phyloP scores from a whole-genome alignment of 2,888 invertebrate species.

The Sinotaia quadrata region DNA sequence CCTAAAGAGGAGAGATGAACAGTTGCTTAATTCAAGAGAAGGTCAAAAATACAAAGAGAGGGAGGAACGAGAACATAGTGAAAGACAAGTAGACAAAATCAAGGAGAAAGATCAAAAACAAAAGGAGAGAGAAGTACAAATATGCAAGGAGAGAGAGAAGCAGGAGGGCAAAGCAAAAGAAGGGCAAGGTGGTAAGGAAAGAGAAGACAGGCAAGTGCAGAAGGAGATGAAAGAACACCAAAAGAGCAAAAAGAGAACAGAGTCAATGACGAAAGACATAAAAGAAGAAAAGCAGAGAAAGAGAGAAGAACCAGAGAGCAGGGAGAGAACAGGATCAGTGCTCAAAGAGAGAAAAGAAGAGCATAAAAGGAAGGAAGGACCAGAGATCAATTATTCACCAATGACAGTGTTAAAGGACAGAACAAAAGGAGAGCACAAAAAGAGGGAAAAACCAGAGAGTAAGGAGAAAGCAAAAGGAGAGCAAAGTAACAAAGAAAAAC shows the following conservation, averaged over 20 bases:
- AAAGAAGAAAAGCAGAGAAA: not conserved
- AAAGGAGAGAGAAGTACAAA: too few species aligned
- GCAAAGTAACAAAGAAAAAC: not conserved
- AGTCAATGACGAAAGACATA: too few species aligned
- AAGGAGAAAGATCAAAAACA: too few species aligned
- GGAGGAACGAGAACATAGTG: not conserved
- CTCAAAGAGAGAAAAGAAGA: too few species aligned
- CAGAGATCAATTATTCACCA: too few species aligned
- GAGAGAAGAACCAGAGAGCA: not conserved
- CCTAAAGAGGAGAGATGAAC: not conserved
- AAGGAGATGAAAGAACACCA: not conserved
- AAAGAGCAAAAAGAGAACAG: not conserved
- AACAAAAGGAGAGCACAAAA: not conserved
- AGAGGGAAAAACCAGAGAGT: not conserved
- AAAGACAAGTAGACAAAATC: not conserved
- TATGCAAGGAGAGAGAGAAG: too few species aligned
- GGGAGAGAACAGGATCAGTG: not conserved
- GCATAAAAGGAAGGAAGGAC: not conserved
- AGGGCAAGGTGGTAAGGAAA: not conserved
- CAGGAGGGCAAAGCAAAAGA: too few species aligned
- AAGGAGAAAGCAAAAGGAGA: not conserved
- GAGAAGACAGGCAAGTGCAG: not conserved
- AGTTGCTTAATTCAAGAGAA: too few species aligned
- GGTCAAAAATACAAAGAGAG: not conserved
- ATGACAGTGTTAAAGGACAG: not conserved